Evolutionary conservation across 2,113 vertebrate species (phyloP).

Genomic region (Vulpes ferrilata): DNA sequence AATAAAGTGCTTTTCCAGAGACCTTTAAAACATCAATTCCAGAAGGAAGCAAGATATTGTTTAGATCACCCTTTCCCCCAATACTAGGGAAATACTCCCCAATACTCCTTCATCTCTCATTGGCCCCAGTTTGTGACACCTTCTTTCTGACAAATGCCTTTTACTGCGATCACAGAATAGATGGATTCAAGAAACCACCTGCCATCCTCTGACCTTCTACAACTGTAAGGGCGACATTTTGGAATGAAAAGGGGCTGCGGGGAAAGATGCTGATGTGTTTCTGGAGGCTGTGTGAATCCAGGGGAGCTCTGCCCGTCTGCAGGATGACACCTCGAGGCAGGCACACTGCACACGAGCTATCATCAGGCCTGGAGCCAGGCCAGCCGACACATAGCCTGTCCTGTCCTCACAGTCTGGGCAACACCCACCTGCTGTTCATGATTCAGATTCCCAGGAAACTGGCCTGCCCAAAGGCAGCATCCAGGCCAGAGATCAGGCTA

Average conservation of each 20-base stretch:
- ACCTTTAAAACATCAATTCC: not conserved
- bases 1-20: not conserved
- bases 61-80: not conserved
- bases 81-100: not conserved
- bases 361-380: fast-evolving
- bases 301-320: not conserved
- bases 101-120: not conserved
- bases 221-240: conserved; percentile 16
- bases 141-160: not conserved
- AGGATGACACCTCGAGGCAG: not conserved
- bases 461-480: fast-evolving
- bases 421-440: not conserved
- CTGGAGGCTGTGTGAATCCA: not conserved
- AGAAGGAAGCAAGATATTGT: not conserved
- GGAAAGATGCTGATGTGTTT: not conserved
- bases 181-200: not conserved
- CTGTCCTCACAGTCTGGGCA: not conserved
- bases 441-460: not conserved
- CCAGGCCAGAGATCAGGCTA: not conserved
- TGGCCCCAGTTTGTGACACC: not conserved
- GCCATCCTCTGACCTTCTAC: not conserved
- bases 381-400: not conserved
- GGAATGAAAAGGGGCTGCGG: not conserved
- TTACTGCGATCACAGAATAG: not conserved
- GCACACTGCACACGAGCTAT: too few relatives aligned